Conservation (phyloP, 1,140 invertebrate genomes). For the Scaptomyza hsui region DNA sequence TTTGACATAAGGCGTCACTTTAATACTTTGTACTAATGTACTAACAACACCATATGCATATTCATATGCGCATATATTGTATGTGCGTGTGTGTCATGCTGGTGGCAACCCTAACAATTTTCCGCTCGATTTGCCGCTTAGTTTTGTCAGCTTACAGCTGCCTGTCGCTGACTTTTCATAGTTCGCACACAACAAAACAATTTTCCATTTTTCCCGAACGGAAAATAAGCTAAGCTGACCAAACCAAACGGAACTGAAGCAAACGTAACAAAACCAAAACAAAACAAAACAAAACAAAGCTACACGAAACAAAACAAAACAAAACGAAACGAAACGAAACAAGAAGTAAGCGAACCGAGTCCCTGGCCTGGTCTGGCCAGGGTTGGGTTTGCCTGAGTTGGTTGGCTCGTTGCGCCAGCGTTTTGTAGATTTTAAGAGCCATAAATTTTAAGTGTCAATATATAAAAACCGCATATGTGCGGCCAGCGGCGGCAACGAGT, state of each 20-base stretch:
- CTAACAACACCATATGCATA: neutral
- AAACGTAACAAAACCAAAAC: neutral
- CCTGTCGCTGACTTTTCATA: slow-evolving; percentile 40
- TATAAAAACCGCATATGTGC: slow-evolving; percentile 57
- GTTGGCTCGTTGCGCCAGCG: slow-evolving; percentile 10
- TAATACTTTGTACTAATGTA: slow-evolving; percentile 5
- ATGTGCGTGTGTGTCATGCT: neutral
- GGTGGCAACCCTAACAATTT: slow-evolving; percentile 26
- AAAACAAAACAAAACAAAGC: neutral
- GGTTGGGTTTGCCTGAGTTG: neutral
- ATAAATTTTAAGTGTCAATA: slow-evolving; percentile 58
- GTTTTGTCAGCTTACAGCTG: slow-evolving; percentile 21
- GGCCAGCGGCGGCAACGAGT: slow-evolving; percentile 46
- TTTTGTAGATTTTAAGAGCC: slow-evolving; percentile 54
- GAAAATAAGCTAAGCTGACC: slow-evolving; percentile 8
- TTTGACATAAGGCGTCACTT: slow-evolving; percentile 17
- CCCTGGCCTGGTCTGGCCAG: neutral
- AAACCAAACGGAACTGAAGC: slow-evolving; percentile 5
- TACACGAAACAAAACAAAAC: neutral
- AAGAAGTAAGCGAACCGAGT: neutral
- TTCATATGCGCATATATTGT: neutral
- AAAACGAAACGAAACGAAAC: neutral
- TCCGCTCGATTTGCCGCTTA: slow-evolving; percentile 29
- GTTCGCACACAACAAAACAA: slow-evolving; percentile 38
- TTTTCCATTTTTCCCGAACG: slow-evolving; percentile 16